phyloP scores from a whole-genome alignment of 2,113 vertebrate species.

The Eurypyga helias region DNA sequence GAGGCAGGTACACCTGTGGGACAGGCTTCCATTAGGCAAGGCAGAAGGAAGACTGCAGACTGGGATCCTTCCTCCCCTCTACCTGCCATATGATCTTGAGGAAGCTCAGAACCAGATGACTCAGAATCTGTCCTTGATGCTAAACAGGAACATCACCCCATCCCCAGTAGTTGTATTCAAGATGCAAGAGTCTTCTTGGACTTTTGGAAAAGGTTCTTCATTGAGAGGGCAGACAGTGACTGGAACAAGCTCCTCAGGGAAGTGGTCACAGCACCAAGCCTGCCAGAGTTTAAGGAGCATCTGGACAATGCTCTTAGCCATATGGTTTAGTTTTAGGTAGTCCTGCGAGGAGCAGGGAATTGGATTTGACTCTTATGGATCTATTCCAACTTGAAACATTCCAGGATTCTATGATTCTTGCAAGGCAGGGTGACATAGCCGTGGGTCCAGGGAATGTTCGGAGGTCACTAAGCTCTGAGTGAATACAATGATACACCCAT shows the following conservation, averaged over 20 bases:
- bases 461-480: not conserved
- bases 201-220: no score
- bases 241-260: no score
- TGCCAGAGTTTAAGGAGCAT: no score
- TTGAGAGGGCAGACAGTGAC: no score
- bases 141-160: not conserved
- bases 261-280: no score
- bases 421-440: not conserved
- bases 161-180: not conserved
- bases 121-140: not conserved
- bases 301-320: no score
- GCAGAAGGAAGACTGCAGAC: not conserved
- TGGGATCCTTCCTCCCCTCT: not conserved
- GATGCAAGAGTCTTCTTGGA: not conserved
- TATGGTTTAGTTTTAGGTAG: no score
- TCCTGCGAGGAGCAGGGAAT: no score
- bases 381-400: no score
- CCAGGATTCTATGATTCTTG: not conserved
- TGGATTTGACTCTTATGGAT: no score
- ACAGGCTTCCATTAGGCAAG: not conserved
- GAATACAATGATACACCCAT: not conserved
- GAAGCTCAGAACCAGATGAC: not conserved
- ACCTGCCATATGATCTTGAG: not conserved
- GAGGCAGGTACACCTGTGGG: accelerated
- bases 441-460: not conserved